Evolutionary conservation across 1,140 invertebrate genomes (phyloP).

Genomic region (Aporrectodea caliginosa): DNA sequence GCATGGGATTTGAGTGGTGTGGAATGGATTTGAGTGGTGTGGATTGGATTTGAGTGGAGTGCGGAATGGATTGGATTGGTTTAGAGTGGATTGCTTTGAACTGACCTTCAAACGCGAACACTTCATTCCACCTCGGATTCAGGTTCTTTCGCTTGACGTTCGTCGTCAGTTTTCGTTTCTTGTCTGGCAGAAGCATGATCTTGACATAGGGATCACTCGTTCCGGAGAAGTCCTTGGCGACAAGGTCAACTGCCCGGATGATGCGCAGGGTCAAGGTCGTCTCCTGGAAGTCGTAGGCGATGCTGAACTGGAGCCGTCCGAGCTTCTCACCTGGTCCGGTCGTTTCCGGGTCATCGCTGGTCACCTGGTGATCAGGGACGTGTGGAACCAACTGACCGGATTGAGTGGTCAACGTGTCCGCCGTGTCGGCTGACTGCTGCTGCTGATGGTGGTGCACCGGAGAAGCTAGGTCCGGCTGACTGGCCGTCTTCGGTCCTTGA

Average conservation of each 20-base stretch:
- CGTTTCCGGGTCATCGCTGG: neutral
- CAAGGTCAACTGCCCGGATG: slow-evolving; percentile 19
- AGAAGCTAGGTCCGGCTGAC: no score
- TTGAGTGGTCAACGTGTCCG: no score
- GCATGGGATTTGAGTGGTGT: no score
- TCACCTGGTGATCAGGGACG: neutral
- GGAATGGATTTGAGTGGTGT: no score
- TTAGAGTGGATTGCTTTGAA: no score
- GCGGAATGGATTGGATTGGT: no score
- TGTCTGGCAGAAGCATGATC: slow-evolving; percentile 34
- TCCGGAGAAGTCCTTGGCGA: slow-evolving; percentile 28
- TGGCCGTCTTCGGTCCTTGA: no score
- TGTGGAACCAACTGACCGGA: neutral
- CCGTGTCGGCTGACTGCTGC: no score
- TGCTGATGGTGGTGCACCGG: no score
- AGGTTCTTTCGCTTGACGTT: slow-evolving; percentile 34
- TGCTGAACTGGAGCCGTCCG: slow-evolving; percentile 76
- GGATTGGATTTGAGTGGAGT: no score
- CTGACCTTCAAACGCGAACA: slow-evolving; percentile 37
- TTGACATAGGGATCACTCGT: slow-evolving; percentile 36
- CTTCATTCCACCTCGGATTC: slow-evolving; percentile 34
- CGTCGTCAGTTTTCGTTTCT: slow-evolving; percentile 30
- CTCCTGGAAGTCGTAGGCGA: slow-evolving; percentile 90
- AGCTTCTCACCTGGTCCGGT: slow-evolving; percentile 38
- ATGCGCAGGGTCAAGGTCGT: slow-evolving; percentile 17